Percentiles rank a stretch among this genome's conserved stretches.
phyloP scores from a whole-genome alignment of 2,113 vertebrate species.

The Albula glossodonta region DNA sequence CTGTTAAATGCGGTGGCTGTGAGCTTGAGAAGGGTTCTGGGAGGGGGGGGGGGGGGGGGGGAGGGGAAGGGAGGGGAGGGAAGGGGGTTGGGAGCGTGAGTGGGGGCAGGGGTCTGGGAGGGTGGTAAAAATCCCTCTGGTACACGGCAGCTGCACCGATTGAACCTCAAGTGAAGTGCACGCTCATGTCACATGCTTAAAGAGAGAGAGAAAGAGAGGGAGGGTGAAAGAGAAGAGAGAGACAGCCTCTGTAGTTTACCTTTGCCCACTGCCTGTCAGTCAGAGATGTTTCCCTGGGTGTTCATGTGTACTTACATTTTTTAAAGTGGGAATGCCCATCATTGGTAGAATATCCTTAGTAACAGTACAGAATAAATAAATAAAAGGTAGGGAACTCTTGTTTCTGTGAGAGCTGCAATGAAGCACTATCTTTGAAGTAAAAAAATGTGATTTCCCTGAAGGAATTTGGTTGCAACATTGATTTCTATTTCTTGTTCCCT shows the following conservation, averaged over 20 bases:
- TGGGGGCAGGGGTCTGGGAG: not conserved
- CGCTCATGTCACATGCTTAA: conserved; percentile 16
- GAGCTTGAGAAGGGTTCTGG: conserved; percentile 8
- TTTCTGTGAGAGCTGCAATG: not conserved
- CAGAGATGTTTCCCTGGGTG: not conserved
- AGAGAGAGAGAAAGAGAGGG: not conserved
- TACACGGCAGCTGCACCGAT: not conserved
- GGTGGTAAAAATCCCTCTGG: conserved; percentile 8
- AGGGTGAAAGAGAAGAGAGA: not conserved
- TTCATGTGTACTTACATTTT: conserved; percentile 10
- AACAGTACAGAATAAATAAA: not conserved
- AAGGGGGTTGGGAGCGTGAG: not conserved
- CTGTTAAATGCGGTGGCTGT: conserved; percentile 16
- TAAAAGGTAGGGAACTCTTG: not conserved
- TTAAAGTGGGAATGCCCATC: not conserved
- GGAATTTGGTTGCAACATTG: conserved; percentile 17
- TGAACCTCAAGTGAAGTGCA: conserved; percentile 19
- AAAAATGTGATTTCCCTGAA: not conserved
- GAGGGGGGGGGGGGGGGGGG: not conserved
- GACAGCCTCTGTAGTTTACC: conserved; percentile 10
- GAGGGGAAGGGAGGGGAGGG: not conserved
- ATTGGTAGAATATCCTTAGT: not conserved
- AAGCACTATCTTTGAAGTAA: not conserved
- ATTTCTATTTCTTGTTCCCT: not conserved
- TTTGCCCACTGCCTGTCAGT: not conserved